Conservation (phyloP, 2,888 invertebrate genomes). For the Andrena chrysosceles region DNA sequence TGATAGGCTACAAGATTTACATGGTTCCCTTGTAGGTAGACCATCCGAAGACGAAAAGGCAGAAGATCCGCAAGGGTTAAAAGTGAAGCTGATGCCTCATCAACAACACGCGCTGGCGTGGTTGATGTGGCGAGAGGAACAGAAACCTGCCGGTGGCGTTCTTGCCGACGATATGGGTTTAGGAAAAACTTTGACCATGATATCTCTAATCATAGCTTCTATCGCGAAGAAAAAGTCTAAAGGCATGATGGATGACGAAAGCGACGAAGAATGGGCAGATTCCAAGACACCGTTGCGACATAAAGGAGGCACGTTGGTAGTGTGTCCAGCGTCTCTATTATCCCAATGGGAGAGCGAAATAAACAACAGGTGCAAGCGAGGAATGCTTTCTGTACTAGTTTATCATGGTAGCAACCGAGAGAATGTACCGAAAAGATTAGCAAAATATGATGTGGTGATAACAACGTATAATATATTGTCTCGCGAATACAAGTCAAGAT, state of each 20-base stretch:
- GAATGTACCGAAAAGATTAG: conserved; percentile 85
- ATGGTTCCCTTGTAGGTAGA: conserved; percentile 89
- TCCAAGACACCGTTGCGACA: conserved; percentile 64
- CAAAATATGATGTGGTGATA: conserved; percentile 92
- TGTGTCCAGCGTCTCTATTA: conserved; percentile 96
- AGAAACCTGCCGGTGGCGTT: conserved; percentile 94
- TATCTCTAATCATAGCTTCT: conserved; percentile 88
- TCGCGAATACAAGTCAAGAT: conserved; percentile 86
- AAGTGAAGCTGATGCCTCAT: conserved; percentile 91
- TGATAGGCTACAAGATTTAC: conserved; percentile 90
- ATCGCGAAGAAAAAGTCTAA: conserved; percentile 80
- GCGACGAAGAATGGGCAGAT: conserved; percentile 66
- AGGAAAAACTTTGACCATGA: conserved; percentile 94
- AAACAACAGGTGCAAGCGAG: conserved; percentile 87
- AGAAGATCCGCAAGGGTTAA: conserved; percentile 88
- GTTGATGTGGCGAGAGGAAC: conserved; percentile 95
- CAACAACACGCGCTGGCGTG: conserved; percentile 95
- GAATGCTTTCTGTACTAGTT: conserved; percentile 88
- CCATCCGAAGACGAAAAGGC: conserved; percentile 88
- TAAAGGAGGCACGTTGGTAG: conserved; percentile 92
- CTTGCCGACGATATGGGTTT: conserved; percentile 94
- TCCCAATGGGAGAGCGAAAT: conserved; percentile 96
- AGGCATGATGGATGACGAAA: conserved; percentile 81
- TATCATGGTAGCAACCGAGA: conserved; percentile 93
- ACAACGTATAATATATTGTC: conserved; percentile 94